phyloP scores from a whole-genome alignment of 2,113 vertebrate species.

The Gorsachius goisagi region DNA sequence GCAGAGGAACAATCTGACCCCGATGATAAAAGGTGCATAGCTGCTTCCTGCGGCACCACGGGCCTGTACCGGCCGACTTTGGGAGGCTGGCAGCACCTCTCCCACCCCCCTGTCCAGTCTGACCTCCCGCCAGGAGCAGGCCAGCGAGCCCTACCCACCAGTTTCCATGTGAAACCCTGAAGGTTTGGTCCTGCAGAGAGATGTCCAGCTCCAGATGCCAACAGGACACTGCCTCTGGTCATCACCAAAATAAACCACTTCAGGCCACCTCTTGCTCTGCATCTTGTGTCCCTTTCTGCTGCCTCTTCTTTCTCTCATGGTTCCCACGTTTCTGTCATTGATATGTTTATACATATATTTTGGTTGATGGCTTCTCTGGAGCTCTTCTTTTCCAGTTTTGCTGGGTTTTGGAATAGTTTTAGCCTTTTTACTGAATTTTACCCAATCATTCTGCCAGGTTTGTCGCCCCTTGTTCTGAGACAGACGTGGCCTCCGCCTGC shows the following conservation, averaged over 20 bases:
- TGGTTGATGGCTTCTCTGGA: not conserved
- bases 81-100: not conserved
- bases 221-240: not conserved
- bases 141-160: accelerated
- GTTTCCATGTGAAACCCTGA: not conserved
- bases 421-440: not conserved
- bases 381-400: not conserved
- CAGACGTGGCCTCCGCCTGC: not conserved
- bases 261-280: not conserved
- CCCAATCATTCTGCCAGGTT: not conserved
- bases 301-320: not conserved
- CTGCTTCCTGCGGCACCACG: not conserved
- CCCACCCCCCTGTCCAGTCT: not conserved
- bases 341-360: not conserved
- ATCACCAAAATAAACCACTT: not conserved
- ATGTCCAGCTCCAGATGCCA: not conserved
- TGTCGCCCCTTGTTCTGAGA: not conserved
- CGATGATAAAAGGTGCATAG: not conserved
- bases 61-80: accelerated
- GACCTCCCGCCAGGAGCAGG: not conserved
- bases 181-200: not conserved
- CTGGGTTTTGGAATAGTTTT: not conserved
- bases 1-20: not conserved
- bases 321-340: not conserved
- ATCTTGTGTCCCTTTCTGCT: not conserved